Evolutionary conservation across 2,888 invertebrate genomes (phyloP), one percentile per base, ranked within the genome.

Genomic region (Andrena dorsata): DNA sequence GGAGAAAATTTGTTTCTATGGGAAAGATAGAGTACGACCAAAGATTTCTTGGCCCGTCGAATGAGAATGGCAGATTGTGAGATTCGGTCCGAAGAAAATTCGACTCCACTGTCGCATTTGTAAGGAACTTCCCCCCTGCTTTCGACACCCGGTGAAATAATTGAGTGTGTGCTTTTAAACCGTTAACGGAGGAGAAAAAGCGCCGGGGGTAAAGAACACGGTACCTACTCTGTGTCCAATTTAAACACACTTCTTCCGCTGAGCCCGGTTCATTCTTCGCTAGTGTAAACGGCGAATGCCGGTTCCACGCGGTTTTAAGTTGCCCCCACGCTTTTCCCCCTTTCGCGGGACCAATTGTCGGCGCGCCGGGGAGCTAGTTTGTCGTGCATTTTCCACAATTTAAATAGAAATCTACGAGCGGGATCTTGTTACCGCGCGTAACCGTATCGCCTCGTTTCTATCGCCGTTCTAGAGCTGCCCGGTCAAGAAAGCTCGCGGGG

Each of bases 361-460:
- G 7, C 4, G 53, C 58, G 51, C 56, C 8, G n/a, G 58, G 23
- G 13, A 75, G 23, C 13, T 26, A 35, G 65, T 71, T 63, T 49
- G 68, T 65, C 28, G 68, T 68, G 28, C 35, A 58, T 83, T 83
- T 83, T 82, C 82, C 71, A 47, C 63, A 41, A 87, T 81, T 83
- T 79, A 79, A 79, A 81, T 85, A 74, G 87, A 85, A 82, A 80
- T 72, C 49, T 72, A 60, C 63, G 47, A 72, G 47, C 49, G 72
- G 5, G 73, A 80, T 85, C 85, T 70, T 51, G 76, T 88, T 88
- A 80, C 86, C 20, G 60, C 32, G 26, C 58, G 88, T 88, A 88
- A 88, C 63, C 72, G 85, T 88, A 88, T 83, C 88, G 77, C 60
- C 51, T 16, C 65, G 78, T 85, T 87, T 82, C 78, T 74, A 82